Percentiles rank a stretch among this genome's conserved stretches.
These are phyloP conservation scores for Aptenodytes patagonicus DNA, from an alignment of 2,113 vertebrate species.

Conservation along the genomic window DNA sequence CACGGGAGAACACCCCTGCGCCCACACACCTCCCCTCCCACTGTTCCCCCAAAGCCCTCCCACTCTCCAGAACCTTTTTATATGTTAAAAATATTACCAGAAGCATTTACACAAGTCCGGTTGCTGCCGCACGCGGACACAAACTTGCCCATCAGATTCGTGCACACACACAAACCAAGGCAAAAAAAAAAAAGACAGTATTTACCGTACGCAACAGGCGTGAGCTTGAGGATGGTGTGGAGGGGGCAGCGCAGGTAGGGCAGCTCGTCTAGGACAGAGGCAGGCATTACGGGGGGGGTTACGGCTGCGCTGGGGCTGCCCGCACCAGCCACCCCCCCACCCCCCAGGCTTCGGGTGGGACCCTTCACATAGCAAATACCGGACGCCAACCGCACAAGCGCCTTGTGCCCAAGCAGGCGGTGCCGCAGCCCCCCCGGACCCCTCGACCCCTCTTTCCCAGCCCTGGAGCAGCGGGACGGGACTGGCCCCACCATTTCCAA, in stretches of 20 bases:
- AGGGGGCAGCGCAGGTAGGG: slow-evolving; percentile 94
- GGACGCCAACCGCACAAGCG: fast-evolving
- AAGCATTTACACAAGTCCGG: fast-evolving
- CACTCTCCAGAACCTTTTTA: background rate
- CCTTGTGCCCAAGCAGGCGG: fast-evolving
- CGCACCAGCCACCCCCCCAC: background rate
- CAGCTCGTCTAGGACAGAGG: slow-evolving; percentile 83
- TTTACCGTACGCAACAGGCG: slow-evolving; percentile 93
- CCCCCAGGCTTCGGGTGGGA: too few relatives aligned
- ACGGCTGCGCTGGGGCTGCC: background rate
- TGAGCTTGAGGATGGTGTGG: slow-evolving; percentile 92
- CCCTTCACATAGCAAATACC: background rate
- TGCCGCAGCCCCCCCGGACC: background rate
- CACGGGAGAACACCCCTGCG: background rate
- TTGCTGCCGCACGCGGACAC: fast-evolving
- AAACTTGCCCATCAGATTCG: too few relatives aligned
- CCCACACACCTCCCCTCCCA: background rate
- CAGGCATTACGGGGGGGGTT: fast-evolving
- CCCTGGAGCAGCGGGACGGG: background rate
- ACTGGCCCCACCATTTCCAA: background rate
- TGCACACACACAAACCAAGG: too few relatives aligned
- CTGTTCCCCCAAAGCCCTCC: background rate
- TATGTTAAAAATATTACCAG: fast-evolving
- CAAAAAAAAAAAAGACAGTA: background rate
- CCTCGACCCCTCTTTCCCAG: background rate